Evolutionary conservation across 2,113 vertebrate species (phyloP).

Genomic region (Gambusia affinis): DNA sequence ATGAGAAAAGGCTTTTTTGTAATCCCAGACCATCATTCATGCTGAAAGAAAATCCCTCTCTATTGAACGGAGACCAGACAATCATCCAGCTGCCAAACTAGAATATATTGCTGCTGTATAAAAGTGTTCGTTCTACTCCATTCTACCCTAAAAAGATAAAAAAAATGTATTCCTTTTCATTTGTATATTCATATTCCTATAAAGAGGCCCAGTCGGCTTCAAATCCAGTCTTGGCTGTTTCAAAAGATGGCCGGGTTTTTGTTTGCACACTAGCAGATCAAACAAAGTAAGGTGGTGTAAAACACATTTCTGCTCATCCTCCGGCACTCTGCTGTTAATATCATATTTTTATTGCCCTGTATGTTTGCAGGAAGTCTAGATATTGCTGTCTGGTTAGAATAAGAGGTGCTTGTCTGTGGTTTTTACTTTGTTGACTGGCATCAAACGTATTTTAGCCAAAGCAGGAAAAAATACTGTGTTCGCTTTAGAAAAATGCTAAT

Average conservation of each 20-base stretch:
- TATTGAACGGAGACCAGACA: background rate
- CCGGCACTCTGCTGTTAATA: background rate
- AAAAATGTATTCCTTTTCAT: background rate
- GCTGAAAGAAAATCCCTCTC: background rate
- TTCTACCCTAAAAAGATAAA: background rate
- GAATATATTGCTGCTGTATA: background rate
- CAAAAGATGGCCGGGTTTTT: background rate
- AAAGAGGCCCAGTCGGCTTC: background rate
- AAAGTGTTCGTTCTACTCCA: background rate
- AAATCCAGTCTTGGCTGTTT: background rate
- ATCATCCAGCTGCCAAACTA: background rate
- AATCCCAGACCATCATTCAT: conserved; percentile 37
- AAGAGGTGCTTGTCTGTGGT: background rate
- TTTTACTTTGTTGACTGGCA: background rate
- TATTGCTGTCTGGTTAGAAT: conserved; percentile 4
- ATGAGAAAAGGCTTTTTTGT: conserved; percentile 13
- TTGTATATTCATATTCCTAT: background rate
- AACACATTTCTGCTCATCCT: background rate
- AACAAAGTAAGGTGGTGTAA: background rate
- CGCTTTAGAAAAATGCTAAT: too few species aligned
- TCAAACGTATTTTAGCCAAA: background rate
- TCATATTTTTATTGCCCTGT: conserved; percentile 14
- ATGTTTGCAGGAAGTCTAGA: conserved; percentile 26
- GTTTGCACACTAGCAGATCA: background rate
- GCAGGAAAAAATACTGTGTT: background rate